Evolutionary conservation across 2,888 invertebrate genomes (phyloP).

Genomic region (Apeira syringaria): DNA sequence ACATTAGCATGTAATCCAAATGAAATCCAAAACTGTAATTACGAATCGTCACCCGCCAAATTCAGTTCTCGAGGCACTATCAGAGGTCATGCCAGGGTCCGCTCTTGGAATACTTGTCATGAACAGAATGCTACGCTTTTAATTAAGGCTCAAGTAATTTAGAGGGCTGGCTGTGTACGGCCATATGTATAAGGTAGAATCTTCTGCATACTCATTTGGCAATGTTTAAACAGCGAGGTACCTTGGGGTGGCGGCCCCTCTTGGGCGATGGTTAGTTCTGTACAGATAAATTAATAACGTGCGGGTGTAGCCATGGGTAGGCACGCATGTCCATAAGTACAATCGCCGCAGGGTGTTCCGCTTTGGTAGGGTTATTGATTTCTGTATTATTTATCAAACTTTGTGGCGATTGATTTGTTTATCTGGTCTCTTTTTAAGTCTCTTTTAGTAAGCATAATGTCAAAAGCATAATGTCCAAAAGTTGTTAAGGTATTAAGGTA

Average conservation of each 20-base stretch:
- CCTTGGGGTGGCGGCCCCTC: conserved; percentile 40
- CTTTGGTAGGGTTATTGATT: conserved; percentile 32
- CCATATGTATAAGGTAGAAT: conserved; percentile 70
- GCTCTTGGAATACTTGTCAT: conserved; percentile 77
- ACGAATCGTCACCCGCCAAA: conserved; percentile 39
- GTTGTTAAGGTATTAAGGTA: too few species aligned
- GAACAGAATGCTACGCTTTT: conserved; percentile 80
- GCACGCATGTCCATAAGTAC: conserved; percentile 69
- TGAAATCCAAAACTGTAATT: conserved; percentile 37
- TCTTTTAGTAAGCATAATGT: too few species aligned
- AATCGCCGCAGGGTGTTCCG: conserved; percentile 46
- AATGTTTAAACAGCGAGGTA: conserved; percentile 74
- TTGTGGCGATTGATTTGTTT: too few species aligned
- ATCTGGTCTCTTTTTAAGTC: too few species aligned
- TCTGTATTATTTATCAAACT: not conserved
- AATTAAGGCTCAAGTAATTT: conserved; percentile 81
- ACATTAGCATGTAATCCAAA: conserved; percentile 28
- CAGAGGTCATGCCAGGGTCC: conserved; percentile 46
- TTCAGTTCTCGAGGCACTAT: conserved; percentile 61
- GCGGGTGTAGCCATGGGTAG: conserved; percentile 57
- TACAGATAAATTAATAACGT: conserved; percentile 83
- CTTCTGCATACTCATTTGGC: conserved; percentile 82
- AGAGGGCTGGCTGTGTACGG: conserved; percentile 67
- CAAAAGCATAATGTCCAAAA: too few species aligned
- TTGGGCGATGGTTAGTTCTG: conserved; percentile 76